Percentiles rank a stretch among this genome's conserved stretches.
These are phyloP conservation scores for Haemorhous mexicanus DNA, from an alignment of 2,113 vertebrate species.

Conservation along the genomic window DNA sequence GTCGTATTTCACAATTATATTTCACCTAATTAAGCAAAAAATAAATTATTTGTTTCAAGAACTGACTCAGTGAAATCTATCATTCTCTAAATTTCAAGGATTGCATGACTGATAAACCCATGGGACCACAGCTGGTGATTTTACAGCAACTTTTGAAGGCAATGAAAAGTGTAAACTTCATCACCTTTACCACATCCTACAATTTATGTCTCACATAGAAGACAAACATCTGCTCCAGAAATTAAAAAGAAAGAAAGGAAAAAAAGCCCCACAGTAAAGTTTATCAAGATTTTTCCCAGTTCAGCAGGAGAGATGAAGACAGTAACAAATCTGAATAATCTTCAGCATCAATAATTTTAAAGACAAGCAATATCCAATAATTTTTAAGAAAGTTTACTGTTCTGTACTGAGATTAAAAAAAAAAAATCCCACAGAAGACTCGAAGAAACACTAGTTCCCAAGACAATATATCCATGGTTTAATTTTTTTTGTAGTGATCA, in stretches of 20 bases:
- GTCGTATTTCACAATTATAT: not conserved
- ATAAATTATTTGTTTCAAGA: not conserved
- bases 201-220: conserved; percentile 1
- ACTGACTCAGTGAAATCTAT: not conserved
- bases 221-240: conserved; percentile 20
- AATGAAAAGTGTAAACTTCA: not conserved
- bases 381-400: not conserved
- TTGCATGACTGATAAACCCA: not conserved
- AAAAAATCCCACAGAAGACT: not conserved
- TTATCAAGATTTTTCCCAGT: not conserved
- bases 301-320: not conserved
- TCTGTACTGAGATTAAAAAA: not conserved
- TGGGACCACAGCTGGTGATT: conserved; percentile 29
- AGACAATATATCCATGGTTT: not conserved
- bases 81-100: not conserved
- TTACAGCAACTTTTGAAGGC: not conserved
- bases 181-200: not conserved
- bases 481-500: not conserved
- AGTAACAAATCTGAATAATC: not conserved
- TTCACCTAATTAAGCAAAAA: conserved; percentile 31
- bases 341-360: not conserved
- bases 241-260: not conserved
- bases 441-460: not conserved
- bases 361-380: not conserved
- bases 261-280: not conserved